phyloP scores from a whole-genome alignment of 2,888 invertebrate species.

The Ochropacha duplaris region DNA sequence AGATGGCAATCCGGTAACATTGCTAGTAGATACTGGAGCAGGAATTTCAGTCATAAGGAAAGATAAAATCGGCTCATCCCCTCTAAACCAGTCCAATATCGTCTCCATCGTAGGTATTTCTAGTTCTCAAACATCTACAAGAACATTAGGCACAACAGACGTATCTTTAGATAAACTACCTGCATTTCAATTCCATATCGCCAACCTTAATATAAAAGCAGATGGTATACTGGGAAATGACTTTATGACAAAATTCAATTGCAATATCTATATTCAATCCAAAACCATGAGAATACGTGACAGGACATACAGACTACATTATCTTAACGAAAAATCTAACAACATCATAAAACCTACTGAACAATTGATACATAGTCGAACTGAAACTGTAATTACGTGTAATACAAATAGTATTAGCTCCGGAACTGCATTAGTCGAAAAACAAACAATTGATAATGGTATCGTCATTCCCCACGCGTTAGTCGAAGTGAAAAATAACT shows the following conservation, averaged over 20 bases:
- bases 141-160: slow-evolving; percentile 2
- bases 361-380: not conserved
- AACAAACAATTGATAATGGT: not conserved
- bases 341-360: not conserved
- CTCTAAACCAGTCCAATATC: not conserved
- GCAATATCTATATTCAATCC: slow-evolving; percentile 7
- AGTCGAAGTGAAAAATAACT: not conserved
- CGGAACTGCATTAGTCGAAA: not conserved
- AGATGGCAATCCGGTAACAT: slow-evolving; percentile 9
- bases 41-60: slow-evolving; percentile 8
- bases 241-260: slow-evolving; percentile 14
- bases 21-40: slow-evolving; percentile 11
- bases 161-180: slow-evolving; percentile 11
- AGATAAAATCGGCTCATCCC: slow-evolving; percentile 7
- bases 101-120: slow-evolving; percentile 8
- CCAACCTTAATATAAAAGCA: slow-evolving; percentile 13
- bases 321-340: not conserved
- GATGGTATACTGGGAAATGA: slow-evolving; percentile 17
- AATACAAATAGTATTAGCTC: not conserved
- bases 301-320: not conserved
- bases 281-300: slow-evolving; percentile 2
- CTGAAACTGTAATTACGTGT: not conserved
- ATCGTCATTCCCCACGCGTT: not conserved
- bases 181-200: slow-evolving; percentile 12
- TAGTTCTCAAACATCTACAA: slow-evolving; percentile 3